Conservation (phyloP, 1,140 invertebrate species). For the Oryzaephilus surinamensis region DNA sequence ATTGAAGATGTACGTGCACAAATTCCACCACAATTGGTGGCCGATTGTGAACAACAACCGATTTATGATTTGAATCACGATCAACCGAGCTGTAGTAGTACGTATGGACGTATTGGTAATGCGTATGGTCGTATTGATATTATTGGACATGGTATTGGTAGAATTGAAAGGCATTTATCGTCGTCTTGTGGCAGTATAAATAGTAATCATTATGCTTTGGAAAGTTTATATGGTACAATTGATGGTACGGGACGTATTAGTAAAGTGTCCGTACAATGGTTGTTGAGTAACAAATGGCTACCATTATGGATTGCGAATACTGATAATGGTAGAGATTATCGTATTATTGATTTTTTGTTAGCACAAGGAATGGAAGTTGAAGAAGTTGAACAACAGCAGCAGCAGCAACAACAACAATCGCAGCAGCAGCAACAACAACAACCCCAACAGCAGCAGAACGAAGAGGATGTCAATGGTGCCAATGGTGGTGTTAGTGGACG, state of each 20-base stretch:
- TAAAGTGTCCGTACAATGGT: constrained; percentile 46
- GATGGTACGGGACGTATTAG: constrained; percentile 37
- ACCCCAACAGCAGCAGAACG: background rate
- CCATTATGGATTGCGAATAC: constrained; percentile 46
- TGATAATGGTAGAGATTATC: constrained; percentile 40
- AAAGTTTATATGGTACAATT: constrained; percentile 26
- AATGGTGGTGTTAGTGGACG: too few relatives aligned
- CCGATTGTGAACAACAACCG: constrained; percentile 15
- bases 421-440: background rate
- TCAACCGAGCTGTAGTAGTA: constrained; percentile 28
- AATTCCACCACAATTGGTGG: constrained; percentile 7
- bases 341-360: constrained; percentile 44
- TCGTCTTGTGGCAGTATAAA: constrained; percentile 48
- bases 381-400: background rate
- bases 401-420: background rate
- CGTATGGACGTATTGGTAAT: constrained; percentile 36
- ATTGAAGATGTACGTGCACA: constrained; percentile 39
- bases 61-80: constrained; percentile 23
- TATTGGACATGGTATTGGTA: constrained; percentile 42
- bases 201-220: constrained; percentile 31
- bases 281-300: constrained; percentile 46
- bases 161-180: constrained; percentile 45
- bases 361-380: constrained; percentile 24
- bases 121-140: constrained; percentile 44
- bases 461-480: too few relatives aligned